Percentiles rank a stretch among this genome's conserved stretches.
Conservation (phyloP, 37 sponge, comb jelly and placozoan genomes). For the Haliclona indistincta region DNA sequence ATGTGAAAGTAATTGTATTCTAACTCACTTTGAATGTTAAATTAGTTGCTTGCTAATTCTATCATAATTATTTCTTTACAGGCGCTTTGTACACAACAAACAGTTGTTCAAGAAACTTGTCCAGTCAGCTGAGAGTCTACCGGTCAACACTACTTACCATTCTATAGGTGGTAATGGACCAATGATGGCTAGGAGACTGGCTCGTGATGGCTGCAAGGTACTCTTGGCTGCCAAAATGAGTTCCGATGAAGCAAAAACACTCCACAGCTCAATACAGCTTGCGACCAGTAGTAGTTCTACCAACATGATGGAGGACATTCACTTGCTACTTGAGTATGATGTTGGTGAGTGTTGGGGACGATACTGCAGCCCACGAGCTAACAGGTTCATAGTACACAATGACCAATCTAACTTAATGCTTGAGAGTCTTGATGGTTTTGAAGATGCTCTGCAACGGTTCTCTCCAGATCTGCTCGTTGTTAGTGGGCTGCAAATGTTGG, state of each 20-base stretch:
- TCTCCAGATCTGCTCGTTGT: constrained; percentile 68
- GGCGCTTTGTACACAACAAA: constrained; percentile 37
- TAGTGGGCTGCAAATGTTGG: constrained; percentile 83
- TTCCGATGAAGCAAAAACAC: not conserved
- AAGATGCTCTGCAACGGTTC: constrained; percentile 14
- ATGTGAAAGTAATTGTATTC: not conserved
- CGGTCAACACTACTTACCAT: not conserved
- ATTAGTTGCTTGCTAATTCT: not conserved
- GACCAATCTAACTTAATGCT: constrained; percentile 71
- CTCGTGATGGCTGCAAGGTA: constrained; percentile 71
- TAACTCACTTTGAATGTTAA: not conserved
- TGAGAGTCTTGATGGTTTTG: constrained; percentile 51
- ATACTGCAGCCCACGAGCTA: constrained; percentile 60
- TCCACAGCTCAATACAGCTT: constrained; percentile 29
- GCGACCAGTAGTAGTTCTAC: not conserved
- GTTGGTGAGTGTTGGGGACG: constrained; percentile 60
- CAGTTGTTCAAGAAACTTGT: constrained; percentile 18
- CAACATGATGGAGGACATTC: constrained; percentile 36
- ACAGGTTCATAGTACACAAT: constrained; percentile 71
- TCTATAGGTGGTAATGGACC: constrained; percentile 82
- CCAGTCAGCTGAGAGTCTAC: constrained; percentile 6
- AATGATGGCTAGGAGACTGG: constrained; percentile 75
- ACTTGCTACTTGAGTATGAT: constrained; percentile 73
- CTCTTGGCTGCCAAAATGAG: constrained; percentile 57
- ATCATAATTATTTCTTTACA: constrained; percentile 2